A percentile compares a stretch with the other conserved stretches of the same genome.
These are phyloP conservation scores for Caenorhabditis remanei DNA, from an alignment of 1,140 invertebrate species.

Conservation along the genomic window DNA sequence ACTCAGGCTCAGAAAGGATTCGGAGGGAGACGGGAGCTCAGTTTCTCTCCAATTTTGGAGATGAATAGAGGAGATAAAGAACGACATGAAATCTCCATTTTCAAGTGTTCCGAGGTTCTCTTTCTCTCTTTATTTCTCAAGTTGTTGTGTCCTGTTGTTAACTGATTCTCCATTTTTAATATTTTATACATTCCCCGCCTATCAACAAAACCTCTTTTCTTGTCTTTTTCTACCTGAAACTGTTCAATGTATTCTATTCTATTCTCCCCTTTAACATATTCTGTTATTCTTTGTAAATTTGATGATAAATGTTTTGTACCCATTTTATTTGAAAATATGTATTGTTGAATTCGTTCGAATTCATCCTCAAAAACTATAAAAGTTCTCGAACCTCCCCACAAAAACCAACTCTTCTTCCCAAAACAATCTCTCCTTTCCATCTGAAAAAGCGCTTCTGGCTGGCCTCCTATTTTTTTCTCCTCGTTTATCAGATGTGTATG, in stretches of 20 bases:
- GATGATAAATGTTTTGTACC: too few relatives aligned
- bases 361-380: background rate
- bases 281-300: too few relatives aligned
- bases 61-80: background rate
- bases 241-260: too few relatives aligned
- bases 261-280: too few relatives aligned
- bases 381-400: background rate
- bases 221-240: background rate
- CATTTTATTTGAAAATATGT: too few relatives aligned
- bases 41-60: constrained; percentile 1
- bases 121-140: background rate
- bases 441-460: background rate
- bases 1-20: background rate
- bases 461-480: background rate
- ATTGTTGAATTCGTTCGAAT: too few relatives aligned
- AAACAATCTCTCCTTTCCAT: background rate
- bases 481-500: background rate
- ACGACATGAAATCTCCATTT: constrained; percentile 14
- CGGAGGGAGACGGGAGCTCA: background rate
- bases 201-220: background rate
- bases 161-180: background rate
- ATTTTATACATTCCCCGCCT: background rate
- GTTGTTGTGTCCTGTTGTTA: background rate
- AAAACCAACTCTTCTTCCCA: background rate
- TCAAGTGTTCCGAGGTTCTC: constrained; percentile 32